phyloP scores from a whole-genome alignment of 2,888 invertebrate species.

The Parnassius smintheus region DNA sequence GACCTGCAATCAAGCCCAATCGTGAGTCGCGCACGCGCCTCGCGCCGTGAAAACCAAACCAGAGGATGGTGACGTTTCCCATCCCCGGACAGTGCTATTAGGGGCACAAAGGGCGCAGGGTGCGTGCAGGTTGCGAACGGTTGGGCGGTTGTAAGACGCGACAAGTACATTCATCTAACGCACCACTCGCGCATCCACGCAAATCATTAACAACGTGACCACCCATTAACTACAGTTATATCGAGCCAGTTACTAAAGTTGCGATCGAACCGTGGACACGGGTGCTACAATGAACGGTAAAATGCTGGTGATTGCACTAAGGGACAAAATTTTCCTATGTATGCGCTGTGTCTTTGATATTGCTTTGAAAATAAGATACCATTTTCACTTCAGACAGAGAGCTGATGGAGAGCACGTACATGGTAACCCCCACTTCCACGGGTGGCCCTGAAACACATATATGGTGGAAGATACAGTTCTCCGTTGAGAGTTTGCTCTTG shows the following conservation, averaged over 20 bases:
- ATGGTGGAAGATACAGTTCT: constrained; percentile 30
- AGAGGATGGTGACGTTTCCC: constrained; percentile 67
- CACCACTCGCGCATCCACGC: constrained; percentile 10
- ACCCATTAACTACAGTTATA: constrained; percentile 31
- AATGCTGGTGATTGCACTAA: constrained; percentile 76
- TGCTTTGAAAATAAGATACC: constrained; percentile 71
- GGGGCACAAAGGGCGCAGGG: constrained; percentile 48
- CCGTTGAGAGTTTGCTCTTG: neutral
- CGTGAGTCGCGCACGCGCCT: constrained; percentile 60
- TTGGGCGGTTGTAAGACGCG: constrained; percentile 24
- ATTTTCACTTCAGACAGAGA: constrained; percentile 93
- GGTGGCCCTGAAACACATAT: constrained; percentile 85
- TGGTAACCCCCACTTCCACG: constrained; percentile 91
- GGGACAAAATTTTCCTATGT: constrained; percentile 68
- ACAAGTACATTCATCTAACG: constrained; percentile 20
- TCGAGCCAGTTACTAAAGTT: constrained; percentile 47
- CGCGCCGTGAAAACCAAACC: constrained; percentile 63
- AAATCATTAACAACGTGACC: constrained; percentile 18
- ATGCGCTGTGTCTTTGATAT: constrained; percentile 74
- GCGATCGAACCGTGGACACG: constrained; percentile 76
- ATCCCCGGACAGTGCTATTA: constrained; percentile 50
- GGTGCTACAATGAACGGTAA: constrained; percentile 78
- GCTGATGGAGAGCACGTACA: constrained; percentile 93
- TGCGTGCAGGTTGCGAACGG: constrained; percentile 42
- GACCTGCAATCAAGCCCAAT: constrained; percentile 90